Evolutionary conservation across 2,113 vertebrate species (phyloP).

Genomic region (Perccottus glenii): DNA sequence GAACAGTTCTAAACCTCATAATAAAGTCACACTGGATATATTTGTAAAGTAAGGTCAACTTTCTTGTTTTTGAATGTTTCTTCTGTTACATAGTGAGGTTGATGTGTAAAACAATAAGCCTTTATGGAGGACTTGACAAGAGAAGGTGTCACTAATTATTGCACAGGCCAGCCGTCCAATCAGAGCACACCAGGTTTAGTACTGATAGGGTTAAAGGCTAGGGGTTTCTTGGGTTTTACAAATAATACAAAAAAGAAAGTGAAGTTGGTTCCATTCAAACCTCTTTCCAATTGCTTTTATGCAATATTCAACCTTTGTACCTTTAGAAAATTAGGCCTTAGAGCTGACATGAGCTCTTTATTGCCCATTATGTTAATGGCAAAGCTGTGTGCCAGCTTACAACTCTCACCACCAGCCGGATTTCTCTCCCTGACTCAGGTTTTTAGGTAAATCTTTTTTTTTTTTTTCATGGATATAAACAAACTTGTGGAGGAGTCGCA

Average conservation of each 20-base stretch:
- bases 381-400: conserved; percentile 34
- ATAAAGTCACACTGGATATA: neutral
- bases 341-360: conserved; percentile 62
- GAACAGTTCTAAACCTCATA: neutral
- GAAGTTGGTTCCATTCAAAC: too few species aligned
- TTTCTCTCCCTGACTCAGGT: conserved; percentile 7
- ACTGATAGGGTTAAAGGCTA: too few species aligned
- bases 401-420: conserved; percentile 44
- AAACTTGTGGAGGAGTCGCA: conserved; percentile 26
- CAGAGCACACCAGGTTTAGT: too few species aligned
- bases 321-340: conserved; percentile 33
- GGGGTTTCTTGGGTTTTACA: too few species aligned
- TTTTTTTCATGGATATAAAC: conserved; percentile 8
- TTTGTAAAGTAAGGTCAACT: neutral
- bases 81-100: too few species aligned
- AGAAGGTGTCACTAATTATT: too few species aligned
- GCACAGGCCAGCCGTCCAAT: too few species aligned
- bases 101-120: too few species aligned
- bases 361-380: conserved; percentile 48
- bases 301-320: neutral
- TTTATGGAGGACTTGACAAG: too few species aligned
- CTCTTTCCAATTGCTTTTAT: neutral
- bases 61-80: neutral
- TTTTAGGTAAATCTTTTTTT: conserved; percentile 17
- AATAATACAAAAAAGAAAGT: too few species aligned